Evolutionary conservation across 2,113 vertebrate species (phyloP).

Genomic region (Lampris incognitus): DNA sequence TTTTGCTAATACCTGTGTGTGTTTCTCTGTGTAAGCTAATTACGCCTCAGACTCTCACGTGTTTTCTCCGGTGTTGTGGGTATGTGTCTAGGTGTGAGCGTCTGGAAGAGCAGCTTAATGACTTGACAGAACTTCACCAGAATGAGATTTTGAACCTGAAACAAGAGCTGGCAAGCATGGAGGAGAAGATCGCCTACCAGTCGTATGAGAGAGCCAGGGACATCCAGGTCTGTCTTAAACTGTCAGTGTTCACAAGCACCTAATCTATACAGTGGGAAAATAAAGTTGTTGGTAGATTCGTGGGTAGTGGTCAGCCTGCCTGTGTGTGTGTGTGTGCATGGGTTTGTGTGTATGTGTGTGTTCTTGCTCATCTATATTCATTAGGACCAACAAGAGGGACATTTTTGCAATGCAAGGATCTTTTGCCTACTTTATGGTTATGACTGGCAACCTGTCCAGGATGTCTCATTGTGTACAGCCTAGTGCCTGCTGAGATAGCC

Average conservation of each 20-base stretch:
- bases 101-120: constrained; percentile 96
- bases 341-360: no score
- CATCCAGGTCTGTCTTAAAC: constrained; percentile 78
- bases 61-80: not conserved
- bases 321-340: no score
- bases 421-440: no score
- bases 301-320: no score
- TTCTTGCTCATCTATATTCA: no score
- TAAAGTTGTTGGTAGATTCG: no score
- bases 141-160: constrained; percentile 98
- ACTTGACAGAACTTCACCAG: constrained; percentile 98
- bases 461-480: no score
- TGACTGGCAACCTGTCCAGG: no score
- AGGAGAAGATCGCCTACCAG: constrained; percentile 99
- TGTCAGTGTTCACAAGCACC: not conserved
- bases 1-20: constrained; percentile 49
- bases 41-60: constrained; percentile 27
- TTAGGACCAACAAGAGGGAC: no score
- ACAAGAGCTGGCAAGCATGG: constrained; percentile 98
- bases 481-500: no score
- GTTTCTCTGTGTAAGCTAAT: constrained; percentile 57
- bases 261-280: not conserved
- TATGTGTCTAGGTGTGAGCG: constrained; percentile 89
- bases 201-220: constrained; percentile 91
- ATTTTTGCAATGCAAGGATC: no score